Evolutionary conservation across 35 echinoderm and acorn worm genomes (phyloP), one percentile per base, ranked within the genome.

Genomic region (Apostichopus californicus): DNA sequence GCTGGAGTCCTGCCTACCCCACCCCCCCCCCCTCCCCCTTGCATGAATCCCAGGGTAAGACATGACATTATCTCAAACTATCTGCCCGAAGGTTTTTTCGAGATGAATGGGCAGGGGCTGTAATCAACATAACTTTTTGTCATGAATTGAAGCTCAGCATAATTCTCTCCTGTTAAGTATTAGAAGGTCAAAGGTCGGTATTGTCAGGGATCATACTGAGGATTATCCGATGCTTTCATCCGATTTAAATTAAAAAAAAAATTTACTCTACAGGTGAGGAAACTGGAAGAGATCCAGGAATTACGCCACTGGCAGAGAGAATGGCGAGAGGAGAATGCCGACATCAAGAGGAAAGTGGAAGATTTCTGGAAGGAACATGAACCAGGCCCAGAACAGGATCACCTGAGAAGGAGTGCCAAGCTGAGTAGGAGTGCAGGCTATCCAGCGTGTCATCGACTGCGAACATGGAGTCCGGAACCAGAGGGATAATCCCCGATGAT

Each of bases 341-440:
- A 99, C 56, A 99, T 99, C 88, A 94, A 94, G 73, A 34, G 87
- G 22, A 99, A 99, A 77, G 97, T 99, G 53, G 95, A 99, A 57
- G 91, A 95, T 83, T 99, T 99, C 83, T 99, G 97, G 97, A 94
- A 93, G 92, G 92, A 95, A 61, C 97, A 99, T 61, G 97, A 99
- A 54, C 93, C 97, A n/a, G 95, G 93, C 7, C 87, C 93, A 81
- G 93, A 92, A 55, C 92, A 94, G 66, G 95, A 94, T 20, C 78
- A 72, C 61, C 81, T 91, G 14, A 77, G 94, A 46, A 89, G 87
- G 52, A 93, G 90, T 93, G 93, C 90, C 18, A 90, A 85, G 71
- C 34, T 95, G 58, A 84, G 87, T 14, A 77, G 93, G 57, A 97
- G 95, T 88, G 92, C 92, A 17, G 78, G 95, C 17, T 94, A 97